A percentile compares a stretch with the other conserved stretches of the same genome.
Evolutionary conservation across 2,113 vertebrate species (phyloP).

Genomic region (Oreochromis tanganicae): DNA sequence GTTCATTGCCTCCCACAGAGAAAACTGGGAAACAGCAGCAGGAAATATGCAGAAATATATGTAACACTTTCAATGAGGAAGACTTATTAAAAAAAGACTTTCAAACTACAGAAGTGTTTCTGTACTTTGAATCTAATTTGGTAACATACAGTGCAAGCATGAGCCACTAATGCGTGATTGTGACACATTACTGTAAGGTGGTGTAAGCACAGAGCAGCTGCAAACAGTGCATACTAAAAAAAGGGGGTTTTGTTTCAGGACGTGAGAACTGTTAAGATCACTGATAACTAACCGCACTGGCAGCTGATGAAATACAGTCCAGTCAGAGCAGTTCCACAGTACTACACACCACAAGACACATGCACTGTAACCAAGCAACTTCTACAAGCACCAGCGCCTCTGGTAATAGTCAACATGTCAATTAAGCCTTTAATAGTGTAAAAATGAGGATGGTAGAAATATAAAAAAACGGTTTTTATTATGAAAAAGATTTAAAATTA

Average conservation of each 20-base stretch:
- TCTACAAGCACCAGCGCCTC: neutral
- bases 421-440: neutral
- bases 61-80: neutral
- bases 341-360: neutral
- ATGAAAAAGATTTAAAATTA: conserved; percentile 8
- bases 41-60: neutral
- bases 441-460: neutral
- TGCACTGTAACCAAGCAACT: neutral
- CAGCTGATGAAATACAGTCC: conserved; percentile 44
- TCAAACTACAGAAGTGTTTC: neutral
- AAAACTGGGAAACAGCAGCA: neutral
- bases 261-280: conserved; percentile 5
- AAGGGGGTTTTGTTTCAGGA: conserved; percentile 9
- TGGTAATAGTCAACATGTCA: neutral
- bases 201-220: neutral
- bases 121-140: neutral
- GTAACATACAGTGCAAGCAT: neutral
- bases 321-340: neutral
- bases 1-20: conserved; percentile 33
- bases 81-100: neutral
- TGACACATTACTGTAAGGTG: neutral
- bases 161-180: neutral
- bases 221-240: neutral
- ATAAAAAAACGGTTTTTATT: neutral
- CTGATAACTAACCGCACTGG: conserved; percentile 33